phyloP scores from a whole-genome alignment of 1,140 invertebrate genomes.

The Conus ventricosus region DNA sequence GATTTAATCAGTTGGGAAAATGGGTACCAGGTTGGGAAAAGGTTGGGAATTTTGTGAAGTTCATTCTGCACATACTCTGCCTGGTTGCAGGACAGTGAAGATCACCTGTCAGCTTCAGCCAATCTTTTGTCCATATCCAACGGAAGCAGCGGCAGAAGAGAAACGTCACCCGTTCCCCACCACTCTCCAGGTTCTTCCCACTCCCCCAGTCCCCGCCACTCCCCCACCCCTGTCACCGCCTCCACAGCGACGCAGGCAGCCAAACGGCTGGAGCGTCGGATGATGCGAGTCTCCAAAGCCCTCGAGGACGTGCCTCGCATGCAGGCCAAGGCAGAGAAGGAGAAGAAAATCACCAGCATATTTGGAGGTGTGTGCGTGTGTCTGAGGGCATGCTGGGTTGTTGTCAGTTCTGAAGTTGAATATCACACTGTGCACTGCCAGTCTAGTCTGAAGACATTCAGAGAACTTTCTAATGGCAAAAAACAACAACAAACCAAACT shows the following conservation, averaged over 20 bases:
- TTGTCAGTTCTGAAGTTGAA: too few relatives aligned
- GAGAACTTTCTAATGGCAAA: too few relatives aligned
- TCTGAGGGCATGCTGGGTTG: not conserved
- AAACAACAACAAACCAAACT: too few relatives aligned
- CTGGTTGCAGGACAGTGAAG: not conserved
- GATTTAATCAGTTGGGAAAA: too few relatives aligned
- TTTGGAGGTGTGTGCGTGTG: slow-evolving; percentile 56
- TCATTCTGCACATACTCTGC: too few relatives aligned
- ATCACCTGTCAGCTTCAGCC: not conserved
- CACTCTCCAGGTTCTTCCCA: not conserved
- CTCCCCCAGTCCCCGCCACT: not conserved
- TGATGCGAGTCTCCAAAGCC: slow-evolving; percentile 57
- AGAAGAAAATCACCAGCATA: slow-evolving; percentile 50
- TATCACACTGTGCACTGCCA: too few relatives aligned
- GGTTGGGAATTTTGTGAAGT: too few relatives aligned
- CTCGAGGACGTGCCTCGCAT: slow-evolving; percentile 52
- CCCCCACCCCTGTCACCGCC: not conserved
- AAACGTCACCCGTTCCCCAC: not conserved
- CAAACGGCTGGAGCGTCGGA: slow-evolving; percentile 56
- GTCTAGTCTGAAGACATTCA: too few relatives aligned
- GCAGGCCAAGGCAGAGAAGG: slow-evolving; percentile 30
- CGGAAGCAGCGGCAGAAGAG: slow-evolving; percentile 43
- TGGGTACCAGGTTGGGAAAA: too few relatives aligned
- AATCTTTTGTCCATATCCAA: slow-evolving; percentile 39
- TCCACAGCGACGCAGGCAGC: not conserved